Conservation (phyloP, 2,113 vertebrate species). For the Rana temporaria region DNA sequence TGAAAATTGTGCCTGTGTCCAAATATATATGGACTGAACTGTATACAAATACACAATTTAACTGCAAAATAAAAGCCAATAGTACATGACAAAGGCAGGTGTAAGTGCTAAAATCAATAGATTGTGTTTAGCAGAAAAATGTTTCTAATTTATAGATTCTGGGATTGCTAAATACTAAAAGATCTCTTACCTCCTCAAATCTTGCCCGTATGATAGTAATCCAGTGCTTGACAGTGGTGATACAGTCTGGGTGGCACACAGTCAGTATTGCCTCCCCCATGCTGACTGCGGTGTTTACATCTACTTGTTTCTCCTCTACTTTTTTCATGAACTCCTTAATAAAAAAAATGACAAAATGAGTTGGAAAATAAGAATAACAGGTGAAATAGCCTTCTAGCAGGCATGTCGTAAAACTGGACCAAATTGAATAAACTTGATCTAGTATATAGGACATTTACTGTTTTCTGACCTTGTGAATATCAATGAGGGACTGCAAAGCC, state of each 20-base stretch:
- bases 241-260: conserved; percentile 91
- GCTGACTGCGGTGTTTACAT: conserved; percentile 86
- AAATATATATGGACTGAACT: no score
- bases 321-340: conserved; percentile 93
- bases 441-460: neutral
- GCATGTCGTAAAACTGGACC: neutral
- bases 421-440: no score
- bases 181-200: conserved; percentile 88
- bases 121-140: neutral
- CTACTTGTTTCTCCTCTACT: conserved; percentile 90
- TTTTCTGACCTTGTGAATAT: conserved; percentile 79
- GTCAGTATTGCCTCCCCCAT: conserved; percentile 94
- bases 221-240: conserved; percentile 99
- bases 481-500: conserved; percentile 87
- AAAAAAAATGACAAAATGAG: neutral
- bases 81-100: neutral
- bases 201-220: conserved; percentile 98
- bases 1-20: no score
- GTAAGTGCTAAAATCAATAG: neutral
- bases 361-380: neutral
- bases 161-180: neutral
- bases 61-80: neutral
- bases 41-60: no score
- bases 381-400: neutral
- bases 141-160: neutral